Percentiles rank a stretch among this genome's conserved stretches.
phyloP scores from a whole-genome alignment of 1,140 invertebrate species.

The Melitaea cinxia region DNA sequence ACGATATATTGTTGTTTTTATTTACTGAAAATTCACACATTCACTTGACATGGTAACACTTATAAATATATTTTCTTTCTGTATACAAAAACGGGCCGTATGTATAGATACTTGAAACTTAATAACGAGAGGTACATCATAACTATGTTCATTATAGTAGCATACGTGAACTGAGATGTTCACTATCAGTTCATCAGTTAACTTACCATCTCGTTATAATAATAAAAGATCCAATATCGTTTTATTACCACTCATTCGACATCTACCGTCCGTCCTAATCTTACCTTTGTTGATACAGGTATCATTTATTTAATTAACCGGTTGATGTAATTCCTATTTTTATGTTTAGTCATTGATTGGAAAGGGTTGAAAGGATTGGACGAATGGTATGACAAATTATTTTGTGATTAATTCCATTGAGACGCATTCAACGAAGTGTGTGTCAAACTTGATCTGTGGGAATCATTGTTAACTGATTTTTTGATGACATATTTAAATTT shows the following conservation, averaged over 20 bases:
- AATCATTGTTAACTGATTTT: slow-evolving; percentile 38
- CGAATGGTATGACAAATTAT: slow-evolving; percentile 39
- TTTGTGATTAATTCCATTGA: slow-evolving; percentile 32
- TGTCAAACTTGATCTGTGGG: slow-evolving; percentile 45
- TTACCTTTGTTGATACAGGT: slow-evolving; percentile 27
- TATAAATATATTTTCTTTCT: too few relatives aligned
- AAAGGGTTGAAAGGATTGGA: slow-evolving; percentile 27
- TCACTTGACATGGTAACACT: too few relatives aligned
- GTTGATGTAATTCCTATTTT: slow-evolving; percentile 26
- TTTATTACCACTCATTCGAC: slow-evolving; percentile 2
- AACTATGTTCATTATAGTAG: background rate
- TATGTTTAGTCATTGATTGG: slow-evolving; percentile 34
- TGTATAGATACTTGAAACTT: too few relatives aligned
- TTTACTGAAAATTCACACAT: too few relatives aligned
- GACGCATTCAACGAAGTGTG: slow-evolving; percentile 32
- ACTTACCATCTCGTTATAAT: background rate
- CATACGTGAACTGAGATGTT: background rate
- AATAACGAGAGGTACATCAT: too few relatives aligned
- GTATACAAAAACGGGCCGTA: too few relatives aligned
- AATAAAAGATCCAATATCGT: slow-evolving; percentile 4
- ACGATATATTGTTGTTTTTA: too few relatives aligned
- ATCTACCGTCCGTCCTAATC: background rate
- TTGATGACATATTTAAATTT: background rate
- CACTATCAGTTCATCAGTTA: background rate
- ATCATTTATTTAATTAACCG: slow-evolving; percentile 39